These are phyloP conservation scores for Steatornis caripensis DNA, from an alignment of 2,113 vertebrate species.

Conservation along the genomic window DNA sequence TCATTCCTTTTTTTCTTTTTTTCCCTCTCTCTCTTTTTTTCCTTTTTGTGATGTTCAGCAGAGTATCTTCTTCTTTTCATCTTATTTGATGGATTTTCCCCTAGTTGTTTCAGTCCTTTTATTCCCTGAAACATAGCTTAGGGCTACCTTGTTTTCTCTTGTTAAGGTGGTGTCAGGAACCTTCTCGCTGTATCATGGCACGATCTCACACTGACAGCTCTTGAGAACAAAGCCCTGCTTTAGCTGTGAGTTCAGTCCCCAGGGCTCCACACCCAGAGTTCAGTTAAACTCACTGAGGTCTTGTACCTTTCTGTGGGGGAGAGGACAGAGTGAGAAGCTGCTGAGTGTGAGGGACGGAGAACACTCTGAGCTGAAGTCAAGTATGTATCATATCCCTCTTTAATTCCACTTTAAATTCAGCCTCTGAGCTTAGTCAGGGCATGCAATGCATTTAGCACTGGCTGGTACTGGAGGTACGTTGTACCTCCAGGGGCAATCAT, in stretches of 20 bases:
- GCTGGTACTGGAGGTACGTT: background rate
- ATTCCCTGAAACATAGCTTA: constrained; percentile 27
- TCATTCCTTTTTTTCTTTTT: background rate
- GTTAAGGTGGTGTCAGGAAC: background rate
- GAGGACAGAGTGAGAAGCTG: background rate
- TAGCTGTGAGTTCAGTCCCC: background rate
- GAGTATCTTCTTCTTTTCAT: constrained; percentile 18
- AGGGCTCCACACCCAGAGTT: background rate
- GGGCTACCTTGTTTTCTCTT: constrained; percentile 37
- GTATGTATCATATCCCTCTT: background rate
- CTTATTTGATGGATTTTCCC: constrained; percentile 13
- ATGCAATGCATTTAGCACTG: background rate
- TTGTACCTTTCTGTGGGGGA: background rate
- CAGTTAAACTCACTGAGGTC: background rate
- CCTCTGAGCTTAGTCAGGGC: background rate
- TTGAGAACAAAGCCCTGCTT: constrained; percentile 11
- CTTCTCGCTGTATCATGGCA: background rate
- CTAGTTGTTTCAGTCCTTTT: constrained; percentile 21
- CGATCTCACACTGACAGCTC: background rate
- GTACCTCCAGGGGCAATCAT: background rate
- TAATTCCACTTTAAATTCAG: background rate
- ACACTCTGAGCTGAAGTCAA: background rate
- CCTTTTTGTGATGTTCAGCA: background rate
- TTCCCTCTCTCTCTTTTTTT: too few species aligned
- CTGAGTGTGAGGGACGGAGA: background rate